Evolutionary conservation across 2,888 invertebrate species (phyloP), one percentile per base, ranked within the genome.

Genomic region (Anoncus sp.): DNA sequence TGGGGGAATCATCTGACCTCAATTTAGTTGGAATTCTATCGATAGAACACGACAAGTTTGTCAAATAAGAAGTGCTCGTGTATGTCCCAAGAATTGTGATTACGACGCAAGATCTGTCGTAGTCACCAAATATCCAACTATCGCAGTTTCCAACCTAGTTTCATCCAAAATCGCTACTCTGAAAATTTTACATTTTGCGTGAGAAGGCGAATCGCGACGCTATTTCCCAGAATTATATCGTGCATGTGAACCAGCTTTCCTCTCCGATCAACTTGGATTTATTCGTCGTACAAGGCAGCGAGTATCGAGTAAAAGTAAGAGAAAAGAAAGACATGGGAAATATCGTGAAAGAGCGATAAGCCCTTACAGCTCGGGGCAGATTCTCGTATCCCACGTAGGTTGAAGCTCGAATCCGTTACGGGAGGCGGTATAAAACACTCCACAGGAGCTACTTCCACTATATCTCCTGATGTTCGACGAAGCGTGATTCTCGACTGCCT

Each of bases 401-500:
- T 49, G 20, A 72, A 67, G 63, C 49, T 72, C 35, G 47, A 73
- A 72, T 72, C 45, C 65, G 47, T 27, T 47, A 45, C 14, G 38
- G 53, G n/a, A 31, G 38, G 35, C 63, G 27, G 59, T 67, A 78
- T 43, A 62, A 74, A 59, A 70, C 59, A 74, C 49, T 47, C 16
- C 51, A 49, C n/a, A 72, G 53, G 57, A 45, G 62, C 40, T 51
- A 65, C 57, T 55, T 57, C 38, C 14, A 69, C 22, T 60, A 38
- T 27, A 35, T 35, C 47, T 16, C 62, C 38, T 16, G 53, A 27
- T 57, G 57, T 67, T 71, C 67, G 62, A 12, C 59, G 66, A 60
- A 75, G 71, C 75, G 71, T 78, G 70, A 78, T 71, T 75, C 66
- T 63, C 66, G 62, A 71, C 57, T 62, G 55, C 55, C 62, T 40